Conservation (phyloP, 2,797 vertebrate genomes). For the Hippoglossus hippoglossus region DNA sequence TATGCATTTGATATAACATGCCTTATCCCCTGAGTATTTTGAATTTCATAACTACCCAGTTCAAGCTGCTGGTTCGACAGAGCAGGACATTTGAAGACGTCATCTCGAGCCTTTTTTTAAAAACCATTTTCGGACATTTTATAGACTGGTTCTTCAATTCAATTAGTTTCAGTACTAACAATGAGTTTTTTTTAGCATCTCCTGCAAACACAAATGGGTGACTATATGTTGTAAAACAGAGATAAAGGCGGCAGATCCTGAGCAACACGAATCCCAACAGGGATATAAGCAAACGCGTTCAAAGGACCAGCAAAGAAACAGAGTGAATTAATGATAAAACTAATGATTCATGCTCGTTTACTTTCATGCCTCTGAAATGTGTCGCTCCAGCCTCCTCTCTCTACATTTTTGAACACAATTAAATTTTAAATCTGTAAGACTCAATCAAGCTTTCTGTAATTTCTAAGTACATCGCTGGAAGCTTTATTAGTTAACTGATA, state of each 20-base stretch:
- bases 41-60: too few relatives aligned
- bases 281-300: neutral
- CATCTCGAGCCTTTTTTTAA: neutral
- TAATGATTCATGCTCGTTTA: neutral
- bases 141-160: neutral
- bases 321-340: conserved; percentile 1
- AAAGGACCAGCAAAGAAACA: too few relatives aligned
- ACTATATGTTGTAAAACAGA: neutral
- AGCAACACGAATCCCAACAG: neutral
- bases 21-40: too few relatives aligned
- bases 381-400: neutral
- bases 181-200: neutral
- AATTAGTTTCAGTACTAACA: neutral
- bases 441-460: neutral
- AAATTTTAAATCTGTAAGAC: neutral
- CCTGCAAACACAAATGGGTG: neutral
- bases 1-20: too few relatives aligned
- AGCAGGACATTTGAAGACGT: neutral
- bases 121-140: neutral
- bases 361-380: neutral
- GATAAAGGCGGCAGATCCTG: neutral
- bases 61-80: too few relatives aligned
- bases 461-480: neutral
- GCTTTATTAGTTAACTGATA: neutral
- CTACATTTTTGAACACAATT: neutral